Evolutionary conservation across 2,113 vertebrate genomes (phyloP), one percentile per base, ranked within the genome.

Genomic region (Nymphicus hollandicus): DNA sequence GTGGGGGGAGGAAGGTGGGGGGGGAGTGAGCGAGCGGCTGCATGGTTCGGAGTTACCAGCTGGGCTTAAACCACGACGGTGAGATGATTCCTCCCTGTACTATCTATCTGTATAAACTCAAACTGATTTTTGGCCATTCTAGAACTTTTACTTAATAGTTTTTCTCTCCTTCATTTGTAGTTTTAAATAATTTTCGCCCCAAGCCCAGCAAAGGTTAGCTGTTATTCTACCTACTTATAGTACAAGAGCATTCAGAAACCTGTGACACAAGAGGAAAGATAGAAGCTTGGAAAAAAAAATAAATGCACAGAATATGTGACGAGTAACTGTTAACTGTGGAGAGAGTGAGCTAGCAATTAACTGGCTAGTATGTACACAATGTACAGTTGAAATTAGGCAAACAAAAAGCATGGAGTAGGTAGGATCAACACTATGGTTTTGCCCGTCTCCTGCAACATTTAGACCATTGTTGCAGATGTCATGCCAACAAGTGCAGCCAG

Each of bases 101-200:
- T 10, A 2, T 44, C 37, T 52, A 2, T 44, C 37, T 52, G 27
- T 64, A 47, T 52, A 72, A 64, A 55, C 49, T 31, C 44, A 77
- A 49, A 52, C 9, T 3, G 1, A 29, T 55, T 56, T 52, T 52
- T 17, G 23, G n/a, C 31, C 22, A 18, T 82, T 83, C 9, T 80
- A 78, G 24, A 70, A 23, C 4, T 77, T 90, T 86, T 76, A 33
- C 16, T 58, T 82, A 13, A 14, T 53, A 22, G 2, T 14, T 94
- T 91, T 89, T 0, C 6, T 56, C 17, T 49, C 13, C 39, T 90
- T 60, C 80, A 27, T 80, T 79, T 80, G 24, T 39, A 56, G 77
- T 24, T 47, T 64, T 15, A 52, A 60, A 56, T 49, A 8, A 12
- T 35, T 63, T 8, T 46, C 0, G 0, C 66, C 77, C 18, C 15